These are phyloP conservation scores for Diadegma fenestrale DNA, from an alignment of 2,888 invertebrate genomes.

Conservation along the genomic window DNA sequence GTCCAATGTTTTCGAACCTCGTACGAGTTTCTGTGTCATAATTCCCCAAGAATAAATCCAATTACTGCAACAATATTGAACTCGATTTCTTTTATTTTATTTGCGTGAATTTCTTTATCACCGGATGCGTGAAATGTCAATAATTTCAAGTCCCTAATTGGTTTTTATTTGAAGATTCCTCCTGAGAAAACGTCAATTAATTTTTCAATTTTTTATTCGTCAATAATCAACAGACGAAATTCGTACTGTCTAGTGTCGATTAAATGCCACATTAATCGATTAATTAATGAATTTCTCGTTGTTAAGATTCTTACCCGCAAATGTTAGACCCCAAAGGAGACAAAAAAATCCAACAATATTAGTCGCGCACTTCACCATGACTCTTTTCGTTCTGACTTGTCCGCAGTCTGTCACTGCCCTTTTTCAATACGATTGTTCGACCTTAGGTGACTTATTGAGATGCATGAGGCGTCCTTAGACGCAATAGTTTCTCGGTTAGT, in stretches of 20 bases:
- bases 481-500: conserved; percentile 65
- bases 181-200: neutral
- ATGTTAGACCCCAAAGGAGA: conserved; percentile 53
- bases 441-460: conserved; percentile 81
- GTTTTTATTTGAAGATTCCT: neutral
- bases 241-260: neutral
- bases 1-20: conserved; percentile 38
- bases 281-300: neutral
- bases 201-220: no score
- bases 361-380: conserved; percentile 75
- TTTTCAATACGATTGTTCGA: conserved; percentile 82
- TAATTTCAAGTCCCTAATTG: neutral
- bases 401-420: conserved; percentile 75
- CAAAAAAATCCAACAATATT: conserved; percentile 65
- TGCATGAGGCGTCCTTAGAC: conserved; percentile 76
- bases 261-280: neutral
- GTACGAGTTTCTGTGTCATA: conserved; percentile 35
- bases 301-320: conserved; percentile 66
- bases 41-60: conserved; percentile 27
- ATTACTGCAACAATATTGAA: conserved; percentile 32
- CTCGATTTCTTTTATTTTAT: conserved; percentile 27
- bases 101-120: conserved; percentile 35
- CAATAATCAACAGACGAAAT: no score
- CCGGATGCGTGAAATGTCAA: neutral
- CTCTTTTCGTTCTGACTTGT: conserved; percentile 78